Percentiles rank a stretch among this genome's conserved stretches.
These are phyloP conservation scores for Mylabris sibirica DNA, from an alignment of 2,888 invertebrate genomes.

Conservation along the genomic window DNA sequence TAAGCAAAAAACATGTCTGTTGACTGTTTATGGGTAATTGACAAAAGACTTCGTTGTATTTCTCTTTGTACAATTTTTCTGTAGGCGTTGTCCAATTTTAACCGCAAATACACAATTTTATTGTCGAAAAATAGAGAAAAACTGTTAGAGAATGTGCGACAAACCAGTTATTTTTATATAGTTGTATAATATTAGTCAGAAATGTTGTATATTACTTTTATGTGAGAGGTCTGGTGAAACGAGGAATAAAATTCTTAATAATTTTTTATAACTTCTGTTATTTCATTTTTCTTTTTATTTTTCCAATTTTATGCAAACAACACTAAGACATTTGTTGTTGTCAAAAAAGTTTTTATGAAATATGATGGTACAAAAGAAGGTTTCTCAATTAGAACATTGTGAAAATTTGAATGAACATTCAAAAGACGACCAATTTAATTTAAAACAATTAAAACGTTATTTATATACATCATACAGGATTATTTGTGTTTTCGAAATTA, in stretches of 20 bases:
- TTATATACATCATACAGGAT: neutral
- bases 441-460: neutral
- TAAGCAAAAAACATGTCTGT: neutral
- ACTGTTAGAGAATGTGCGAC: neutral
- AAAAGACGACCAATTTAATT: neutral
- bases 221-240: neutral
- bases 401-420: neutral
- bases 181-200: conserved; percentile 3
- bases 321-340: neutral
- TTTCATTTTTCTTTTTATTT: neutral
- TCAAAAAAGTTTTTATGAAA: neutral
- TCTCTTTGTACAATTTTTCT: neutral
- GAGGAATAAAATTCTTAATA: conserved; percentile 4
- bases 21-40: neutral
- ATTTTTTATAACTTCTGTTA: conserved; percentile 1
- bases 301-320: neutral
- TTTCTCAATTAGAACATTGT: neutral
- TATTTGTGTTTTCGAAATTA: neutral
- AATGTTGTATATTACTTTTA: neutral
- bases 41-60: neutral
- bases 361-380: neutral
- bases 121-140: neutral
- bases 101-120: conserved; percentile 7
- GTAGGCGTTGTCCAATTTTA: conserved; percentile 4
- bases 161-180: neutral